Conservation (phyloP, 2,113 vertebrate species). For the Periophthalmus modestus region DNA sequence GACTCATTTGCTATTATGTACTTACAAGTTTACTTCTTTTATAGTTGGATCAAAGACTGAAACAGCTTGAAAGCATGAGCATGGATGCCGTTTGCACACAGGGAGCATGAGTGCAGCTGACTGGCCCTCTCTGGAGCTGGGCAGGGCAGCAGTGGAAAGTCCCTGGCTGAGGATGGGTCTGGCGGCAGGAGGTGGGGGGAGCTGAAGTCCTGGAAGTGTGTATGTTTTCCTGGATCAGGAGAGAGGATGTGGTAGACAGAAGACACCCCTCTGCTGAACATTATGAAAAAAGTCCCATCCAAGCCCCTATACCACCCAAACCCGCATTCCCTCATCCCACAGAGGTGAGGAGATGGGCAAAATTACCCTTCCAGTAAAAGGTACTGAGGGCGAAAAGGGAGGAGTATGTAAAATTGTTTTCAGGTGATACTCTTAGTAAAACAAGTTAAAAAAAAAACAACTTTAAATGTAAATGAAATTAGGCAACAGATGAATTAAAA, state of each 20-base stretch:
- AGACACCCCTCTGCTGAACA: slow-evolving; percentile 64
- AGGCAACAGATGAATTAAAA: neutral
- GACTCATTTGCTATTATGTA: slow-evolving; percentile 35
- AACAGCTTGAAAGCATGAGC: slow-evolving; percentile 2
- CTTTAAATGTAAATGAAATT: neutral
- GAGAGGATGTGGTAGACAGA: slow-evolving; percentile 75
- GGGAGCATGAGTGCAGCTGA: slow-evolving; percentile 54
- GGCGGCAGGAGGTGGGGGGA: slow-evolving; percentile 47
- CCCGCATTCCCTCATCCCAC: slow-evolving; percentile 53
- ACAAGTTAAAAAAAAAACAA: neutral
- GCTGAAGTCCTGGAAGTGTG: slow-evolving; percentile 69
- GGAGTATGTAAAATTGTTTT: slow-evolving; percentile 5
- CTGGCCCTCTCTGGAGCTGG: slow-evolving; percentile 55
- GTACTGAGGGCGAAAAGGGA: slow-evolving; percentile 34
- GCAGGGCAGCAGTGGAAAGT: slow-evolving; percentile 78
- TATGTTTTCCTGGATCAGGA: slow-evolving; percentile 75
- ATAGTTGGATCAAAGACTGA: slow-evolving; percentile 40
- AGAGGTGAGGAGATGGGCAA: slow-evolving; percentile 57
- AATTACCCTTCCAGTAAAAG: slow-evolving; percentile 70
- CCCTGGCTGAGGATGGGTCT: slow-evolving; percentile 75
- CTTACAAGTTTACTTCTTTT: slow-evolving; percentile 29
- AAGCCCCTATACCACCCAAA: slow-evolving; percentile 59
- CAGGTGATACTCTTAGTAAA: neutral
- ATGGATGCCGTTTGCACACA: slow-evolving; percentile 37
- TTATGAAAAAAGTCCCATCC: slow-evolving; percentile 43